Base-by-base conservation (phyloP, 1,140 invertebrate genomes). In the Drosophila ercepeae region DNA sequence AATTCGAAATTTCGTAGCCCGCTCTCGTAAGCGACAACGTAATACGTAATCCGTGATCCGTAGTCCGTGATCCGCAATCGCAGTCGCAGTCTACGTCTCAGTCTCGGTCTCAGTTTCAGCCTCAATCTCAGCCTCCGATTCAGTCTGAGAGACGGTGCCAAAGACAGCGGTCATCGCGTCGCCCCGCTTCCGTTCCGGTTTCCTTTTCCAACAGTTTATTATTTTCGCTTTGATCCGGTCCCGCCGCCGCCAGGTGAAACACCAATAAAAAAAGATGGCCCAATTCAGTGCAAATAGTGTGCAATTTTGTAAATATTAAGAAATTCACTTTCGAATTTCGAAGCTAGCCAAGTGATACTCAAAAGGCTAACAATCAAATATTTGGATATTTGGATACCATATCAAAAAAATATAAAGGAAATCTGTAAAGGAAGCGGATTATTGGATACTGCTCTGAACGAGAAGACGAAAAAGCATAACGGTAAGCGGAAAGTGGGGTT, bases 71-170 rank as follows among this genome's bases (percentile, higher is more conserved):
- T 23, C 13, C 21, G 34, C 13, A 13, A 36, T 36, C 34, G 3
- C 34, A 36, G 1, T 36, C 36, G 13, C 36, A 14, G 36, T 16
- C 13, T 2, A 9, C 9, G 32, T 44, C 27, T 72, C 59, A 86
- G 82, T 86, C 77, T 76, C 74, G 82, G 82, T 81, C 68, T 70
- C 73, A 60, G n/a, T n/a, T n/a, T n/a, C n/a, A n/a, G n/a, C n/a
- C n/a, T n/a, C n/a, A n/a, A n/a, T n/a, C 57, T 36, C 19, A 19
- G 51, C 21, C 18, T 44, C 34, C 25, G 9, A 23, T 9, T 32
- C 19, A n/a, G 13, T 48, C n/a, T n/a, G n/a, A n/a, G n/a, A n/a
- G n/a, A n/a, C n/a, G n/a, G n/a, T n/a, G n/a, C n/a, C n/a, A n/a
- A n/a, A n/a, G n/a, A n/a, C n/a, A n/a, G n/a, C n/a, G n/a, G n/a